Evolutionary conservation across 2,797 vertebrate species (phyloP).

Genomic region (Alexandromys oeconomus): DNA sequence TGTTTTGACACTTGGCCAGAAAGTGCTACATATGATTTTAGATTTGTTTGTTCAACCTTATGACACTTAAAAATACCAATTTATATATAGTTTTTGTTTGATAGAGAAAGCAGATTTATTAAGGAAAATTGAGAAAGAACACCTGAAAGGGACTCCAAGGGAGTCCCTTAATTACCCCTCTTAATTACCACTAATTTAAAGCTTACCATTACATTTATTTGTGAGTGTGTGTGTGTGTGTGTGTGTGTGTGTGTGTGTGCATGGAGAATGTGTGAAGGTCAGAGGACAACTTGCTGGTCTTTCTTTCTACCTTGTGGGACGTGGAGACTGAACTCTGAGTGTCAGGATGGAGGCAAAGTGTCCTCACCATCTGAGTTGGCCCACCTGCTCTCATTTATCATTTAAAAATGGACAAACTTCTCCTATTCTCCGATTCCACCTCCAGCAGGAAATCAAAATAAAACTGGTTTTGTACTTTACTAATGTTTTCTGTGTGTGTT

Average conservation of each 20-base stretch:
- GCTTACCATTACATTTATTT: not conserved
- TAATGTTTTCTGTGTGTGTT: slow-evolving; percentile 16
- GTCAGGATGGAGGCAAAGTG: not conserved
- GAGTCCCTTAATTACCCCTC: not conserved
- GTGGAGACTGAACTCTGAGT: not conserved
- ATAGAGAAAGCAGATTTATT: not conserved
- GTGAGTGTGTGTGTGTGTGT: not conserved
- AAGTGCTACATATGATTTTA: not conserved
- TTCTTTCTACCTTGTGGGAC: not conserved
- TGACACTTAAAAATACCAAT: slow-evolving; percentile 22
- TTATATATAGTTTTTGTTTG: slow-evolving; percentile 11
- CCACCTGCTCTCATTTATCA: slow-evolving; percentile 12
- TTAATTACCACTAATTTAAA: not conserved
- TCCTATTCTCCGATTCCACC: not conserved
- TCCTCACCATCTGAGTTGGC: too few relatives aligned
- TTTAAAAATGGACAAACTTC: slow-evolving; percentile 13
- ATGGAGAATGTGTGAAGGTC: not conserved
- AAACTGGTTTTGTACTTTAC: slow-evolving; percentile 22
- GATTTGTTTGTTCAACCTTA: slow-evolving; percentile 15
- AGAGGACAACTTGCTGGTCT: not conserved
- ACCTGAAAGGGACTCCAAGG: not conserved
- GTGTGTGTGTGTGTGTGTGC: not conserved
- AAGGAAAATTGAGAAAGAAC: not conserved
- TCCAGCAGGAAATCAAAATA: not conserved
- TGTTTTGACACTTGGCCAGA: slow-evolving; percentile 17